Percentiles rank a stretch among this genome's conserved stretches.
Evolutionary conservation across 2,888 invertebrate species (phyloP).

Genomic region (Pseudococcus longispinus): DNA sequence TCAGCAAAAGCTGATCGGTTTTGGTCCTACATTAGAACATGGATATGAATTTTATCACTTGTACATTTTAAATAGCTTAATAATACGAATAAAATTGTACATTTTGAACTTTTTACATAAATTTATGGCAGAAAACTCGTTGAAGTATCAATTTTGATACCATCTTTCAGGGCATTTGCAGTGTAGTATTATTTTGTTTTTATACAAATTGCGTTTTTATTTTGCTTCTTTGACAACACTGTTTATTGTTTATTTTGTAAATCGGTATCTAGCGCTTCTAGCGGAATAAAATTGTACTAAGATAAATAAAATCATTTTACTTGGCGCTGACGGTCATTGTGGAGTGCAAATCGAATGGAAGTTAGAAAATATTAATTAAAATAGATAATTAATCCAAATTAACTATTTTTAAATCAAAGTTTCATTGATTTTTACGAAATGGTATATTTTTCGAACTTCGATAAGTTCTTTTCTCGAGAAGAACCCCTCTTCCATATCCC

Average conservation of each 20-base stretch:
- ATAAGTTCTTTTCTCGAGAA: too few relatives aligned
- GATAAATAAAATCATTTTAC: too few relatives aligned
- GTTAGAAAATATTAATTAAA: too few relatives aligned
- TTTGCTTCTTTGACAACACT: not conserved
- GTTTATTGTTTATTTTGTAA: not conserved
- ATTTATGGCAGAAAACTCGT: not conserved
- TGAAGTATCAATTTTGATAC: not conserved
- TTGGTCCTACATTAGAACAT: conserved; percentile 13
- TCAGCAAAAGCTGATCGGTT: conserved; percentile 4
- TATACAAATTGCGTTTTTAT: not conserved
- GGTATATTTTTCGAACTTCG: too few relatives aligned
- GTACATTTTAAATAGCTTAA: not conserved
- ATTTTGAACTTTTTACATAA: not conserved
- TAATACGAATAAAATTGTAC: not conserved
- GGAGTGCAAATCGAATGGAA: too few relatives aligned
- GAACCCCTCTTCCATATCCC: too few relatives aligned
- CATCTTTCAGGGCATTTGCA: not conserved
- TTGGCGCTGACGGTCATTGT: too few relatives aligned
- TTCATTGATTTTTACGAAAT: too few relatives aligned
- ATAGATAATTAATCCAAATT: too few relatives aligned
- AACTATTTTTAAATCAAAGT: too few relatives aligned
- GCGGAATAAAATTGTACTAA: not conserved
- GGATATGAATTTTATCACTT: not conserved
- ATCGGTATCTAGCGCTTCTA: not conserved
- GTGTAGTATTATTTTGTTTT: not conserved